phyloP scores from a whole-genome alignment of 2,888 invertebrate genomes.

The Cremastinae sp. region DNA sequence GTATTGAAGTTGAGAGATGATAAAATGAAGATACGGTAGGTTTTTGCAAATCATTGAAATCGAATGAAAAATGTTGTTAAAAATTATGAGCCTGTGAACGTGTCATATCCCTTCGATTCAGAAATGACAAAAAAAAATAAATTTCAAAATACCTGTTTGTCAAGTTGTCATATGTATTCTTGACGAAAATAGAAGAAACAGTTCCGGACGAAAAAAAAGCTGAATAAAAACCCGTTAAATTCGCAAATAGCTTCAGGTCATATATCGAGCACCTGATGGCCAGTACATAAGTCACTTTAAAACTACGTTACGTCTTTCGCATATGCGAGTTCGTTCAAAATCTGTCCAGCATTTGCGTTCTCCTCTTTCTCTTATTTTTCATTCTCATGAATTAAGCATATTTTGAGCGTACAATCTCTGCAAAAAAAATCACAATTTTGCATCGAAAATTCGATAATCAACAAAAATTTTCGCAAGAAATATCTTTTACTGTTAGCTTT shows the following conservation, averaged over 20 bases:
- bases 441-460: no score
- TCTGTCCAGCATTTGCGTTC: slow-evolving; percentile 14
- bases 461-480: no score
- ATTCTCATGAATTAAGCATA: no score
- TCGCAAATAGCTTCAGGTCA: slow-evolving; percentile 28
- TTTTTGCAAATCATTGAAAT: no score
- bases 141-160: slow-evolving; percentile 15
- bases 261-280: slow-evolving; percentile 23
- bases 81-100: background rate
- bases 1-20: no score
- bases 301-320: slow-evolving; percentile 12
- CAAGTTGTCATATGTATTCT: slow-evolving; percentile 23
- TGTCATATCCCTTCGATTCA: slow-evolving; percentile 4
- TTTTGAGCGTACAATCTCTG: no score
- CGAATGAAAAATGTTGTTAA: slow-evolving; percentile 2
- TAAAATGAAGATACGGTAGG: no score
- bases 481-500: no score
- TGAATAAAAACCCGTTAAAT: slow-evolving; percentile 39
- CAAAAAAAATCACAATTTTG: no score
- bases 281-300: slow-evolving; percentile 1
- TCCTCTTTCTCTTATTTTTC: no score
- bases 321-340: slow-evolving; percentile 27
- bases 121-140: background rate
- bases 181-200: slow-evolving; percentile 18
- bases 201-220: slow-evolving; percentile 15